These are phyloP conservation scores for Xiphorhynchus erythropygius DNA, from an alignment of 2,797 vertebrate genomes.

Conservation along the genomic window DNA sequence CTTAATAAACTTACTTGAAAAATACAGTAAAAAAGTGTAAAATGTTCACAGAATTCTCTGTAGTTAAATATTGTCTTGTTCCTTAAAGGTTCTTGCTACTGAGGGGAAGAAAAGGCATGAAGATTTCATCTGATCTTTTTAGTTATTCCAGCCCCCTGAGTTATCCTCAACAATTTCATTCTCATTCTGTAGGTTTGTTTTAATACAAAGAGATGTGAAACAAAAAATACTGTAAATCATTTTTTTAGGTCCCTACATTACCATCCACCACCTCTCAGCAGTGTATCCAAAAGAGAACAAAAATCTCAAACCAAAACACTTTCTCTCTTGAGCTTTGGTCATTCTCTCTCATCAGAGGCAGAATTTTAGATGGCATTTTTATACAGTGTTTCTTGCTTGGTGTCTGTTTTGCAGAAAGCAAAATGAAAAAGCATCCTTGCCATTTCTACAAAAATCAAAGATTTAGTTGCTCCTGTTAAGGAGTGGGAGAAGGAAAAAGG, in stretches of 20 bases:
- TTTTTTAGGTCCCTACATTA: background rate
- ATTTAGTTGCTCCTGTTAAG: background rate
- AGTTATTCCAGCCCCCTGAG: background rate
- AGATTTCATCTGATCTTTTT: background rate
- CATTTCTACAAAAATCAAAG: background rate
- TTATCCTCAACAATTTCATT: background rate
- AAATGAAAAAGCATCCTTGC: background rate
- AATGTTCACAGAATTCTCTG: background rate
- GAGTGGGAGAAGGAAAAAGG: background rate
- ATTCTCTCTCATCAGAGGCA: background rate
- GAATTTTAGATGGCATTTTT: background rate
- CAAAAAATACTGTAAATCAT: background rate
- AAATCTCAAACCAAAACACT: background rate
- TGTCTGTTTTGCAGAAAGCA: background rate
- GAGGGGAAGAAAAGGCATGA: background rate
- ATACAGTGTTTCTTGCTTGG: background rate
- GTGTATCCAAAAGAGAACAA: background rate
- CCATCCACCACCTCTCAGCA: background rate
- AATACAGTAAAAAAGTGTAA: background rate
- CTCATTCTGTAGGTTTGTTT: background rate
- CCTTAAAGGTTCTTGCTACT: background rate
- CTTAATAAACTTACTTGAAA: background rate
- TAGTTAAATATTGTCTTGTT: background rate
- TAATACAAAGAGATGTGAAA: background rate
- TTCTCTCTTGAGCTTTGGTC: background rate